Conservation (phyloP, 2,113 vertebrate genomes). For the Oreochromis spilurus region DNA sequence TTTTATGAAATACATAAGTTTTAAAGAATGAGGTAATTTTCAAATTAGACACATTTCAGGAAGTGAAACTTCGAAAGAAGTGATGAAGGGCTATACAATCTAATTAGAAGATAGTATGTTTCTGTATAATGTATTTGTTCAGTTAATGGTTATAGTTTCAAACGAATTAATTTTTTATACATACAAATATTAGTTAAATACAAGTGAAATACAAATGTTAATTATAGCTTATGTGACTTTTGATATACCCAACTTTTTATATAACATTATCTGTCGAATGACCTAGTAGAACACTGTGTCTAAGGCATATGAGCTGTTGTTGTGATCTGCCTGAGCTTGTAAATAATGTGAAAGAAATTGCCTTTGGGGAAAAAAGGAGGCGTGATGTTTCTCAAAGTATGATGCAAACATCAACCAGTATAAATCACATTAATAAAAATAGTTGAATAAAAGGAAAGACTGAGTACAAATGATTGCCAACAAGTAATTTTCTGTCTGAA, state of each 20-base stretch:
- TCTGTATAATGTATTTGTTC: background rate
- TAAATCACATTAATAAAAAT: background rate
- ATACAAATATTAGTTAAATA: background rate
- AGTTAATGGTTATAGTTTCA: background rate
- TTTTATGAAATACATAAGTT: background rate
- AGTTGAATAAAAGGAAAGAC: background rate
- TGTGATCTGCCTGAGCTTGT: background rate
- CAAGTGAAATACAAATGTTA: background rate
- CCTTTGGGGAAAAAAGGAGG: background rate
- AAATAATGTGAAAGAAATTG: background rate
- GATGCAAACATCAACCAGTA: background rate
- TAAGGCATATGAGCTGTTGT: background rate
- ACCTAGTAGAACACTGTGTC: background rate
- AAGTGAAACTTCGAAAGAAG: background rate
- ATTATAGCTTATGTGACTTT: background rate
- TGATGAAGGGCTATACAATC: background rate
- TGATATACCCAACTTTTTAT: background rate
- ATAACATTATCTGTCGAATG: background rate
- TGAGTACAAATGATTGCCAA: background rate
- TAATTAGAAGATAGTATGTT: background rate
- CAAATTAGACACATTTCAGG: background rate
- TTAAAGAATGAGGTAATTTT: background rate
- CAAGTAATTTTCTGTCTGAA: background rate
- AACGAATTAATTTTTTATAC: background rate
- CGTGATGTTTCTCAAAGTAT: background rate